phyloP scores from a whole-genome alignment of 1,140 invertebrate species.

The Leptinotarsa defecta region DNA sequence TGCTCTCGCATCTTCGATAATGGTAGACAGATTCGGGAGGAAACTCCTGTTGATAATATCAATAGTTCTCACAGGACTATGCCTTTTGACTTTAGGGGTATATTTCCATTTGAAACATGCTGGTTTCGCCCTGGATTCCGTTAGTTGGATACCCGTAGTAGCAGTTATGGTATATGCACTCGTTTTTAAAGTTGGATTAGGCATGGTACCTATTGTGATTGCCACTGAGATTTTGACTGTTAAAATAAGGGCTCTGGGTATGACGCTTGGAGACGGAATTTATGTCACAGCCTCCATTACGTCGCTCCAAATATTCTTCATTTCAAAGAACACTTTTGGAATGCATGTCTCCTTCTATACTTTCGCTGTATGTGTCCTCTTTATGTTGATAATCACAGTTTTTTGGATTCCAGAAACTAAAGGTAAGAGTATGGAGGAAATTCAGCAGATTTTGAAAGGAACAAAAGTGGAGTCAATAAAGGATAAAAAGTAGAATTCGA shows the following conservation, averaged over 20 bases:
- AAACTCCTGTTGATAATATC: constrained; percentile 41
- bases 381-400: constrained; percentile 22
- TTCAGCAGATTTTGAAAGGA: constrained; percentile 40
- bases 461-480: not conserved
- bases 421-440: constrained; percentile 41
- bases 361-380: constrained; percentile 29
- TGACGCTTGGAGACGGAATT: constrained; percentile 40
- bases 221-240: constrained; percentile 68
- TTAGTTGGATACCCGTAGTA: constrained; percentile 43
- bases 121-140: constrained; percentile 19
- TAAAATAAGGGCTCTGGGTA: constrained; percentile 59
- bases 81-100: constrained; percentile 35
- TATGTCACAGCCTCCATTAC: constrained; percentile 60
- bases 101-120: constrained; percentile 46
- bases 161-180: constrained; percentile 43
- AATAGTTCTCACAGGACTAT: constrained; percentile 35
- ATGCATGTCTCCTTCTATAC: constrained; percentile 39
- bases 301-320: constrained; percentile 66
- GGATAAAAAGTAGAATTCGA: no score
- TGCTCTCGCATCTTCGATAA: constrained; percentile 27
- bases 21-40: constrained; percentile 43
- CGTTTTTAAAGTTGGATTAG: constrained; percentile 44
- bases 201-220: constrained; percentile 71
- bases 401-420: constrained; percentile 40
- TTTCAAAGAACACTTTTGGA: constrained; percentile 25